Percentiles rank a stretch among this genome's conserved stretches.
Evolutionary conservation across 2,113 vertebrate genomes (phyloP).

Genomic region (Psittacula cyanocephala): DNA sequence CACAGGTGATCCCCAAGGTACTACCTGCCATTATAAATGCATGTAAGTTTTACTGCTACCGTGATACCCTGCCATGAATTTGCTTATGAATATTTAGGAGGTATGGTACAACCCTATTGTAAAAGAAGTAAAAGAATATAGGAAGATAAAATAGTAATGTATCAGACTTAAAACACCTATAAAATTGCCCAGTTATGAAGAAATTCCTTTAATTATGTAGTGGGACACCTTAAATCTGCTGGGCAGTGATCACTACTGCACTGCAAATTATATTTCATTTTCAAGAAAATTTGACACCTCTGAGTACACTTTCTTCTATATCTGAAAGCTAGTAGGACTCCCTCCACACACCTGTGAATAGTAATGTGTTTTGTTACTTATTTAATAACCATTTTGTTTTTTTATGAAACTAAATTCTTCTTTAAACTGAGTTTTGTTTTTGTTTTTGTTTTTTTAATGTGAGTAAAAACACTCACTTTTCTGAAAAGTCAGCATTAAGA

Average conservation of each 20-base stretch:
- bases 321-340: not conserved
- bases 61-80: not conserved
- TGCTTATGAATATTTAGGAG: slow-evolving; percentile 17
- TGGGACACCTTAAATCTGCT: not conserved
- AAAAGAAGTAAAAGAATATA: not conserved
- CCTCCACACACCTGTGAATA: not conserved
- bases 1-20: slow-evolving; percentile 34
- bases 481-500: not conserved
- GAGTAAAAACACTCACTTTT: not conserved
- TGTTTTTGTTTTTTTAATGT: rapidly evolving
- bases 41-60: not conserved
- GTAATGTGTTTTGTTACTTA: not conserved
- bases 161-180: not conserved
- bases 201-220: not conserved
- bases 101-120: not conserved
- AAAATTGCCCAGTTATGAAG: not conserved
- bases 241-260: not conserved
- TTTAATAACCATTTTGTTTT: not conserved
- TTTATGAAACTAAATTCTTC: not conserved
- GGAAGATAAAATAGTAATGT: not conserved
- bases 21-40: not conserved
- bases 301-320: not conserved
- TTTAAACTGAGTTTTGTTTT: not conserved
- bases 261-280: not conserved
- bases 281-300: not conserved